phyloP scores from a whole-genome alignment of 2,888 invertebrate species.

The Pachymerium ferrugineum region DNA sequence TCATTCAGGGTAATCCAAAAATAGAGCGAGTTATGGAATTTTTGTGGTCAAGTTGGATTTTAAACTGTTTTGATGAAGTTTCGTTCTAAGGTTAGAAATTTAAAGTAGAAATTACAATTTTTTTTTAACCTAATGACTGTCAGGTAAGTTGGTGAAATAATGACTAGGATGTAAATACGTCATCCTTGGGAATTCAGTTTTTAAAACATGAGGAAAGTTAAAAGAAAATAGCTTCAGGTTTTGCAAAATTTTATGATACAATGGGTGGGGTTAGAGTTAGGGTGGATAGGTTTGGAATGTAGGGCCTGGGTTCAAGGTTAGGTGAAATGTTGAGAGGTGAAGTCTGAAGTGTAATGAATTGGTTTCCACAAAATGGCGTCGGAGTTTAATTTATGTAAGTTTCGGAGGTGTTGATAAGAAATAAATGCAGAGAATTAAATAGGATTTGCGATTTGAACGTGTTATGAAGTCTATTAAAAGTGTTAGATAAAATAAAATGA shows the following conservation, averaged over 20 bases:
- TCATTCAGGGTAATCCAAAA: background rate
- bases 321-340: conserved; percentile 7
- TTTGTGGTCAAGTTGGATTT: background rate
- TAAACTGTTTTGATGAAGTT: background rate
- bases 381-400: background rate
- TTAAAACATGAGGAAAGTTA: too few species aligned
- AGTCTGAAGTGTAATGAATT: conserved; percentile 7
- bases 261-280: background rate
- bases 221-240: too few species aligned
- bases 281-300: background rate
- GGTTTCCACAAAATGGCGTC: background rate
- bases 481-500: conserved; percentile 1
- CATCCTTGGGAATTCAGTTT: too few species aligned
- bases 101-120: background rate
- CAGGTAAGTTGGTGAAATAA: too few species aligned
- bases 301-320: background rate
- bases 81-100: too few species aligned
- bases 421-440: background rate
- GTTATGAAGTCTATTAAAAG: too few species aligned
- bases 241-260: conserved; percentile 11
- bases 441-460: too few species aligned
- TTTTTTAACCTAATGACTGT: too few species aligned
- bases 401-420: background rate
- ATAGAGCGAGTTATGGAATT: background rate
- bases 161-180: too few species aligned